Evolutionary conservation across 2,797 vertebrate species (phyloP), one percentile per base, ranked within the genome.

Genomic region (Takifugu ocellatus): DNA sequence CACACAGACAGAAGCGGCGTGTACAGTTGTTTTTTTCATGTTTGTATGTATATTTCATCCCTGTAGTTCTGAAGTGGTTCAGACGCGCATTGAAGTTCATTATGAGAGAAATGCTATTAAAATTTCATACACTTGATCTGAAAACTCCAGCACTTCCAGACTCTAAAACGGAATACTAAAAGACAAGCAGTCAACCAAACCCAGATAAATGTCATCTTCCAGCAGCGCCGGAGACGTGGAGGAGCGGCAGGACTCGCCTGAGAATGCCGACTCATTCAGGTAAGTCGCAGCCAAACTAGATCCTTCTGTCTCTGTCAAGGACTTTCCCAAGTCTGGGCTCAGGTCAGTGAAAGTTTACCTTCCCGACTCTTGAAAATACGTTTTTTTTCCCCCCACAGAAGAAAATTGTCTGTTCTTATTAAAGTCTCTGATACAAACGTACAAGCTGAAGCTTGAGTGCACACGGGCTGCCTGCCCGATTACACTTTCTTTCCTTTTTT

Each of bases 371-470:
- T 56, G 70, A 61, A 79, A 82, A 79, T 62, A 77, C 63, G 68
- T 57, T 79, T 70, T 69, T 80, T 74, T 66, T 65, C 58, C 55
- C 52, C 58, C 57, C 51, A 58, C 24, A 78, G 77, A 71, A 82
- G 80, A 77, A 77, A 43, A 70, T 72, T 86, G 86, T 88, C 84
- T 69, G 58, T 79, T 87, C 85, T 79, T 72, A 84, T 90, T 87
- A 87, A 60, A 75, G 64, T 87, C 75, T 71, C 56, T 56, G 75
- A 78, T 76, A 81, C 71, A 51, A 61, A 11, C 49, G 43, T 48
- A 72, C 63, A 69, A 49, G 72, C 71, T 61, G 70, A 67, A 77
- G 78, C 82, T 82, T 63, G 73, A 59, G 66, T 72, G 80, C 75
- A 78, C 75, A 75, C 56, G 49, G 56, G n/a, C 77, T 70, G 64